Base-by-base conservation (phyloP, 1,140 invertebrate species). In the Nasonia vitripennis region DNA sequence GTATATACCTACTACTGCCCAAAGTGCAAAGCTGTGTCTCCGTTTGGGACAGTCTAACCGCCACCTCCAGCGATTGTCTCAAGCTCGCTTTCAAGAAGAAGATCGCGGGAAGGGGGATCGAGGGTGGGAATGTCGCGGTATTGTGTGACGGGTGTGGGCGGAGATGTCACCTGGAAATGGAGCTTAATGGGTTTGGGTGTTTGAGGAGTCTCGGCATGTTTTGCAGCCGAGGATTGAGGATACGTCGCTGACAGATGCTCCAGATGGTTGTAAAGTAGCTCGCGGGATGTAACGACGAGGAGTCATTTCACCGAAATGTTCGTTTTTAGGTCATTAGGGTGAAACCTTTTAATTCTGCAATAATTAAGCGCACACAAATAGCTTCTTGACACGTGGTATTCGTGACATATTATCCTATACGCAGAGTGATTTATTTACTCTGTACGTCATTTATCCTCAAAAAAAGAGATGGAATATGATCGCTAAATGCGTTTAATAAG, bases 1-100 rank as follows among this genome's bases (percentile, higher is more conserved):
- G 73, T 41, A n/a, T 62, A 62, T 62, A 7, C 17, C 4, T n/a
- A n/a, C 17, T n/a, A 62, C n/a, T 31, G 11, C 1, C 23, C 77
- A 34, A 81, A 77, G 68, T 71, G 86, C 75, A 84, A 83, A 87
- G 74, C 71, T 86, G 83, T 84, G 83, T 87, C 87, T 87, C 83
- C 85, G 86, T n/a, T 78, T 20, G 5, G n/a, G 48, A 34, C 14
- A 31, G 23, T 23, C 7, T 27, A 34, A 7, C 67, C 37, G 48
- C 20, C 41, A 70, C 20, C 68, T 45, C 41, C 17, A 55, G n/a
- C 17, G 27, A 79, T 79, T 79, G 55, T 79, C 31, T 41, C 14
- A 9, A 9, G 34, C 23, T 67, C 6, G 37, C 20, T 67, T 17
- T 11, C 23, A 12, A 37, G 45, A 78, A 7, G 2, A 6, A 62